Evolutionary conservation across 2,797 vertebrate species (phyloP), one percentile per base, ranked within the genome.

Genomic region (Protonibea diacanthus): DNA sequence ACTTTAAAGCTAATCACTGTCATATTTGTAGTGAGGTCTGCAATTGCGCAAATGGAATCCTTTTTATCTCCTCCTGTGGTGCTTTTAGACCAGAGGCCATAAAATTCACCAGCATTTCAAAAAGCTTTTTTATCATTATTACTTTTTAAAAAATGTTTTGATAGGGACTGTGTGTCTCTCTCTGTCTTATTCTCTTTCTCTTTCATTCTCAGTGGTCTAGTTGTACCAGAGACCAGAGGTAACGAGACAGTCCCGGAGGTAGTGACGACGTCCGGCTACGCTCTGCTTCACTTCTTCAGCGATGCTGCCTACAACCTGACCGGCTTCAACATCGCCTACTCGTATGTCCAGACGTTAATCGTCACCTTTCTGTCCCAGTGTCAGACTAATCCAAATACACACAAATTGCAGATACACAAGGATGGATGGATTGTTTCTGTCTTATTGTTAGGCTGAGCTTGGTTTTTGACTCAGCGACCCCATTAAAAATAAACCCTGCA

Each of bases 271-370:
- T 98, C 97, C 5, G 97, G 97, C 38, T 98, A 95, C 38, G 95
- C 96, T 42, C 93, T 99, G 60, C 95, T 99, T 7, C 97, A 99
- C 92, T 99, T 99, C 94, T 99, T 98, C 87, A 99, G 97, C 1
- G 98, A 99, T 1, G 98, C 98, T 18, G 97, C 98, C 48, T 99
- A 99, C 92, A 99, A 99, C 89, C 93, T 99, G 86, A 99, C 98
- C 4, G 98, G 98, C 74, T 99, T 99, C 92, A 97, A 96, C 95
- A 96, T 99, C 89, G 95, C 96, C 0, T 99, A 98, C 92, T 90
- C 91, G 92, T 93, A 86, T 0, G 91, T 84, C 38, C 12, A 1
- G 0, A 42, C 6, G 1, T 58, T 8, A 17, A 6, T 4, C 33
- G 5, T 14, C 45, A 21, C 10, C 11, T 21, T 25, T 61, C 60